phyloP scores from a whole-genome alignment of 2,888 invertebrate species.

The Eulithis testata region DNA sequence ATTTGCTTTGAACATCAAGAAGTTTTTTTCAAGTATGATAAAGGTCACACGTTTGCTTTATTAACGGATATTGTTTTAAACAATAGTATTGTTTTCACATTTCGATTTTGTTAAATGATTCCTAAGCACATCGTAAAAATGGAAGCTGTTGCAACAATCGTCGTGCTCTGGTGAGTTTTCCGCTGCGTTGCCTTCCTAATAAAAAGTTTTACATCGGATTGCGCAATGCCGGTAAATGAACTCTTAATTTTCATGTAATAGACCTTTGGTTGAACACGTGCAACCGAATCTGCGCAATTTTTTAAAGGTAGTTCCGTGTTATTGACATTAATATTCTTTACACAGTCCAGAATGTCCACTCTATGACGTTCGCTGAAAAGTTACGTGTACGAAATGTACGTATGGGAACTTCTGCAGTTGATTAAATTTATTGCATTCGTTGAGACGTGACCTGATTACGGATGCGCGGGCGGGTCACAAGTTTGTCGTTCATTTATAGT shows the following conservation, averaged over 20 bases:
- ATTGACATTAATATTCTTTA: slow-evolving; percentile 59
- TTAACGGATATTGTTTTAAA: slow-evolving; percentile 8
- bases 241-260: slow-evolving; percentile 39
- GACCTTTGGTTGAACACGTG: slow-evolving; percentile 28
- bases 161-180: slow-evolving; percentile 53
- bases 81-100: slow-evolving; percentile 14
- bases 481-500: slow-evolving; percentile 75
- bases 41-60: slow-evolving; percentile 14
- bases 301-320: slow-evolving; percentile 51
- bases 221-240: slow-evolving; percentile 48
- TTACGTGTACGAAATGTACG: slow-evolving; percentile 41
- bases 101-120: slow-evolving; percentile 23
- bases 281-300: slow-evolving; percentile 32
- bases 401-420: slow-evolving; percentile 59
- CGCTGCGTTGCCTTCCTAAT: slow-evolving; percentile 51
- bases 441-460: slow-evolving; percentile 72
- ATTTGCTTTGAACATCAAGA: slow-evolving; percentile 28
- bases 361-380: slow-evolving; percentile 55
- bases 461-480: slow-evolving; percentile 66
- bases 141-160: slow-evolving; percentile 41
- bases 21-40: slow-evolving; percentile 1
- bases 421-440: slow-evolving; percentile 66
- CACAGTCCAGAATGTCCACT: slow-evolving; percentile 40
- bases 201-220: slow-evolving; percentile 48
- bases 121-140: slow-evolving; percentile 32